Evolutionary conservation across 2,113 vertebrate genomes (phyloP).

Genomic region (Bos javanicus): DNA sequence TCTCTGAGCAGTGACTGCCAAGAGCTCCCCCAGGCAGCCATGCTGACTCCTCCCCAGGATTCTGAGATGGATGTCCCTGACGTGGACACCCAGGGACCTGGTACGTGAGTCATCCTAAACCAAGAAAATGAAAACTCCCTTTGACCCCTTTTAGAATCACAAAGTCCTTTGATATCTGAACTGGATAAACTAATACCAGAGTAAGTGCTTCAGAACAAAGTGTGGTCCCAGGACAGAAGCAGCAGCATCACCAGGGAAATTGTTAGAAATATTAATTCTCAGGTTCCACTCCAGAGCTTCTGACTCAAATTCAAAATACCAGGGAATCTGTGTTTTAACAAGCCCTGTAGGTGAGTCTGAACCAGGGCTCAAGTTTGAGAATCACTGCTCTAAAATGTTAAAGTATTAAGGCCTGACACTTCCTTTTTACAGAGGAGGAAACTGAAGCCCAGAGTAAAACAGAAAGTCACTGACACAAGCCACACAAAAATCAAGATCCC

Average conservation of each 20-base stretch:
- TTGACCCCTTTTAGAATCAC: neutral
- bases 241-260: neutral
- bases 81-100: conserved; percentile 64
- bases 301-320: neutral
- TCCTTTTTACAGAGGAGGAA: neutral
- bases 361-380: neutral
- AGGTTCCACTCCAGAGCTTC: neutral
- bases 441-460: neutral
- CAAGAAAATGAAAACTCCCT: neutral
- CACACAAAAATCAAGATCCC: neutral
- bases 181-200: neutral
- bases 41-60: conserved; percentile 74
- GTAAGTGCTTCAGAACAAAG: neutral
- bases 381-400: neutral
- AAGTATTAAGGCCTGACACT: neutral
- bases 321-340: neutral
- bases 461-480: neutral
- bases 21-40: conserved; percentile 76
- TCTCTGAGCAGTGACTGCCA: conserved; percentile 75
- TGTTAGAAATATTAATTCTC: neutral
- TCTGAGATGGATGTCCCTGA: conserved; percentile 57
- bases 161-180: neutral
- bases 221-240: neutral
- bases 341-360: neutral
- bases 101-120: conserved; percentile 35